Evolutionary conservation across 2,797 vertebrate genomes (phyloP).

Genomic region (Anguilla anguilla): DNA sequence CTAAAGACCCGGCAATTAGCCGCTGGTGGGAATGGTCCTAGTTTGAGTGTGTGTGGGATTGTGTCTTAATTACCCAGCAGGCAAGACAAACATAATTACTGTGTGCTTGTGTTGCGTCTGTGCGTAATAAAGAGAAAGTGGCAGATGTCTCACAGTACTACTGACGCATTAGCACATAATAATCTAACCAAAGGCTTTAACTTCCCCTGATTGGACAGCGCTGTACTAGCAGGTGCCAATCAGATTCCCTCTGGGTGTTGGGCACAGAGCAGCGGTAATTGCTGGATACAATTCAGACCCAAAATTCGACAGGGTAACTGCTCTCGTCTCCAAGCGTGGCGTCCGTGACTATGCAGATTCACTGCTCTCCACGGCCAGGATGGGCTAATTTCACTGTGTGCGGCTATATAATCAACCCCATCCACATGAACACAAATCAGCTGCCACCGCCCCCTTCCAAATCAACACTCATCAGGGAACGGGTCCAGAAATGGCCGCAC

Average conservation of each 20-base stretch:
- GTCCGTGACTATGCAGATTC: background rate
- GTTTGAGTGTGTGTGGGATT: conserved; percentile 12
- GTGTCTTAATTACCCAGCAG: conserved; percentile 42
- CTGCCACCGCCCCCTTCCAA: background rate
- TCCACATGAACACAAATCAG: background rate
- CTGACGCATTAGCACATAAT: conserved; percentile 62
- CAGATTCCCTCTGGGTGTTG: background rate
- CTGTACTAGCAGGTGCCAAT: background rate
- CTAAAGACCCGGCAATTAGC: background rate
- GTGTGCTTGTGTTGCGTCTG: conserved; percentile 61
- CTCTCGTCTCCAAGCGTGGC: background rate
- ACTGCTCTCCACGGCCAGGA: background rate
- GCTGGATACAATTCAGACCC: background rate
- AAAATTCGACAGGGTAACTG: background rate
- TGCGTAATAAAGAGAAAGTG: conserved; percentile 57
- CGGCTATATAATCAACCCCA: background rate
- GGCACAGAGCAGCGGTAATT: background rate
- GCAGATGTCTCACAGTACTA: conserved; percentile 37
- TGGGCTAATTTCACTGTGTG: background rate
- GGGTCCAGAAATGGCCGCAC: background rate
- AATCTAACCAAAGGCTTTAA: conserved; percentile 60
- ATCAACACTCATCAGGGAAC: background rate
- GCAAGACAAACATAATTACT: conserved; percentile 64
- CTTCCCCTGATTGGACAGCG: background rate
- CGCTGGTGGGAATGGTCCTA: background rate